These are phyloP conservation scores for Epirrhoe alternata DNA, from an alignment of 2,888 invertebrate species.

Conservation along the genomic window DNA sequence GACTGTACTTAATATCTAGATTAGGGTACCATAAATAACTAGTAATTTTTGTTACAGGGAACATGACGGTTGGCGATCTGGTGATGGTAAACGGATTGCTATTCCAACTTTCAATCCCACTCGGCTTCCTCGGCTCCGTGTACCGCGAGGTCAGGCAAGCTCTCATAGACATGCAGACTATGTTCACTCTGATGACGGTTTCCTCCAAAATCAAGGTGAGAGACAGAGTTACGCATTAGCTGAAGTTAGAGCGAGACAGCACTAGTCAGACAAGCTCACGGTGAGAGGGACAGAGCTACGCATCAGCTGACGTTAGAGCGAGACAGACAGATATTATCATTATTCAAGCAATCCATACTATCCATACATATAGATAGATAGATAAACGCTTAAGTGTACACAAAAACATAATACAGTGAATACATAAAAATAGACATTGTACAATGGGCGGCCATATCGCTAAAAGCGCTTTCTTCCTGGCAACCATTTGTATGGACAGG, in stretches of 20 bases:
- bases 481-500: too few species aligned
- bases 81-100: slow-evolving; percentile 99
- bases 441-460: too few species aligned
- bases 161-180: slow-evolving; percentile 98
- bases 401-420: too few species aligned
- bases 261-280: slow-evolving; percentile 89
- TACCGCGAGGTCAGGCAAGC: slow-evolving; percentile 98
- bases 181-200: slow-evolving; percentile 98
- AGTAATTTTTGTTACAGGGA: slow-evolving; percentile 83
- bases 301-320: too few species aligned
- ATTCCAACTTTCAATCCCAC: slow-evolving; percentile 98
- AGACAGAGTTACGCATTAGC: neutral
- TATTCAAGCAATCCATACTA: too few species aligned
- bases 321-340: too few species aligned
- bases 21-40: neutral
- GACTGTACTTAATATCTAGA: too few species aligned
- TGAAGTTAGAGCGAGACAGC: too few species aligned
- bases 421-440: too few species aligned
- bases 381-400: too few species aligned
- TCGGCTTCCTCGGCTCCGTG: slow-evolving; percentile 99
- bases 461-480: too few species aligned
- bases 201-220: slow-evolving; percentile 90
- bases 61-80: slow-evolving; percentile 98
- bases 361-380: too few species aligned
- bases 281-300: slow-evolving; percentile 66